Evolutionary conservation across 2,888 invertebrate genomes (phyloP), one percentile per base, ranked within the genome.

Genomic region (Trichopria drosophilae): DNA sequence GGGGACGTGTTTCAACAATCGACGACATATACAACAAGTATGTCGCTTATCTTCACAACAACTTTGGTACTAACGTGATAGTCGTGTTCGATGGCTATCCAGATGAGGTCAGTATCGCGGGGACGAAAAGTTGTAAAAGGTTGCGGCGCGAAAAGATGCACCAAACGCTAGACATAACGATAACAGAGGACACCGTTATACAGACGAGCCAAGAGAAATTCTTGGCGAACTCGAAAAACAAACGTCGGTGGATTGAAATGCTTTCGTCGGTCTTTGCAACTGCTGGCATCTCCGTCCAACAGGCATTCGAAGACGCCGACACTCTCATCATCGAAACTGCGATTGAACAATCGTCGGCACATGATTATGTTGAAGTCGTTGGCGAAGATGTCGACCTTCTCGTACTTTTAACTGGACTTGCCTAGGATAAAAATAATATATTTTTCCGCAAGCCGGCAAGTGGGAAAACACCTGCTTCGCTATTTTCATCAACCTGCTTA

Each of bases 241-340:
- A 63, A 53, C 51, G 51, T n/a, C 59, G 39, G 49, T 20, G 66
- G 49, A 67, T 69, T 51, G 52, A 63, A 35, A 68, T 71, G 67
- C 60, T 71, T 44, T 55, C 60, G 62, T 63, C 67, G 61, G 66
- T 67, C 61, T 68, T 73, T 36, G 49, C 65, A 63, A 51, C 62
- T 64, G 65, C 61, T 54, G 63, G 66, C 65, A 73, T 72, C 60
- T 62, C 63, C 54, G 68, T 67, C 61, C 66, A 68, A 65, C 65
- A 67, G 65, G 67, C 68, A 51, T 55, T 56, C 63, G 66, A 70
- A 68, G 68, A 71, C 66, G 69, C 68, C 46, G 72, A 70, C 67
- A 67, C 68, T 58, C 64, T 71, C 35, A 73, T 72, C 51, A 58
- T 72, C 36, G 65, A 73, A 46, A 28, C 37, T 12, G 41, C 22